Base-by-base conservation (phyloP, 2,888 invertebrate genomes). In the Iphiclides podalirius region DNA sequence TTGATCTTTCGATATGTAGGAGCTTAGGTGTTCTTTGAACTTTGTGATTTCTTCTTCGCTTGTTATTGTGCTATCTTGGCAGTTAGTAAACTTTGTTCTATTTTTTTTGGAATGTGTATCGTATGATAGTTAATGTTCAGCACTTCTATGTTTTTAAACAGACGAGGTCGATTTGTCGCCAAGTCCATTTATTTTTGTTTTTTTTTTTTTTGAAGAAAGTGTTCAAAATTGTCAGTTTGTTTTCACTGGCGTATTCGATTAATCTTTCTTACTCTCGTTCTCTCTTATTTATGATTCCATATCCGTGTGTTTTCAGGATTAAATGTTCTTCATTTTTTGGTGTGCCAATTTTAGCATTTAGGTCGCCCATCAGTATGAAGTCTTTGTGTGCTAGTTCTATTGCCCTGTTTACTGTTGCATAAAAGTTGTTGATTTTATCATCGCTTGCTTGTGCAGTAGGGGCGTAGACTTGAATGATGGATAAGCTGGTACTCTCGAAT, bases 211-310 rank as follows among this genome's bases (percentile, higher is more conserved):
- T 20, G 20, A 20, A 6, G 9, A 26, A 26, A 8, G 59, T 60
- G 47, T 62, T 63, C 36, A 62, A 15, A 2, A 63, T 60, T 8
- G 57, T 17, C 6, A 61, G 15, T 7, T 59, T 53, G 16, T 63
- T 39, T 60, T 61, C 58, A 6, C 14, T 20, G 1, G 61, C 60
- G 38, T 49, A 63, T 0, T 63, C 47, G 7, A 64, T 47, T 4
- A 63, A 49, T 52, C 41, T 57, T 15, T 60, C n/a, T n/a, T n/a
- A n/a, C n/a, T n/a, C n/a, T n/a, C n/a, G 51, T 8, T 60, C 60
- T 57, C 59, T 57, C 4, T 51, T 36, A 26, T 61, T 64, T 46
- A 61, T 53, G 8, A 14, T 23, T 0, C 58, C 58, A 23, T 54
- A 55, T 14, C 60, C 60, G 26, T 58, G 12, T 34, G 35, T 1